These are phyloP conservation scores for Hydrotaea diabolus DNA, from an alignment of 2,888 invertebrate species.

Conservation along the genomic window DNA sequence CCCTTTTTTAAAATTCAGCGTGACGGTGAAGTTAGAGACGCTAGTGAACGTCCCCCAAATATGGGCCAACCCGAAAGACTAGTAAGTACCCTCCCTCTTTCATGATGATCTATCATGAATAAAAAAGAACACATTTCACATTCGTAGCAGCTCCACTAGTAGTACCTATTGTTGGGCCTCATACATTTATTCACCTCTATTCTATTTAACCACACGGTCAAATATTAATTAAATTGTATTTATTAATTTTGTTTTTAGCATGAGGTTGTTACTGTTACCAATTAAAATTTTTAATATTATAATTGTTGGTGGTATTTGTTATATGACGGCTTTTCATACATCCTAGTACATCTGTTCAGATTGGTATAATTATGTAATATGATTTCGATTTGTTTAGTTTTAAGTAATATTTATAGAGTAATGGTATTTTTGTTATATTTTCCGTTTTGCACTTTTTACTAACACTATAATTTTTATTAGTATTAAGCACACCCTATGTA, in stretches of 20 bases:
- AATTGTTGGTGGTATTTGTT: constrained; percentile 33
- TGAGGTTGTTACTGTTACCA: constrained; percentile 19
- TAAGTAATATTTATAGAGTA: background rate
- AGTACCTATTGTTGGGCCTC: background rate
- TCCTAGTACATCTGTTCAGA: background rate
- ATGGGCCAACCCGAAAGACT: constrained; percentile 74
- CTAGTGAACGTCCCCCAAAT: constrained; percentile 76
- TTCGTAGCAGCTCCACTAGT: background rate
- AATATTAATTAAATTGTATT: constrained; percentile 3
- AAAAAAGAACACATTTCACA: background rate
- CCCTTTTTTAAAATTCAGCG: constrained; percentile 71
- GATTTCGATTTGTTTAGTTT: background rate
- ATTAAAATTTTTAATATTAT: background rate
- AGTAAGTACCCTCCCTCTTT: constrained; percentile 74
- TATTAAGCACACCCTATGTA: constrained; percentile 14
- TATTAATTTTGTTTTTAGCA: constrained; percentile 38
- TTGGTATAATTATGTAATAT: no score
- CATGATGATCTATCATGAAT: background rate
- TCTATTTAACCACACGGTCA: constrained; percentile 17
- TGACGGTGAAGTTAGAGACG: constrained; percentile 77
- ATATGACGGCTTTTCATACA: background rate
- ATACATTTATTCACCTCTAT: constrained; percentile 51
- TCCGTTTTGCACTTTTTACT: constrained; percentile 17
- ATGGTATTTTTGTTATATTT: background rate
- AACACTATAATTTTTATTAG: constrained; percentile 6